Evolutionary conservation across 2,888 invertebrate genomes (phyloP), one percentile per base, ranked within the genome.

Genomic region (Drosophila barbarae): DNA sequence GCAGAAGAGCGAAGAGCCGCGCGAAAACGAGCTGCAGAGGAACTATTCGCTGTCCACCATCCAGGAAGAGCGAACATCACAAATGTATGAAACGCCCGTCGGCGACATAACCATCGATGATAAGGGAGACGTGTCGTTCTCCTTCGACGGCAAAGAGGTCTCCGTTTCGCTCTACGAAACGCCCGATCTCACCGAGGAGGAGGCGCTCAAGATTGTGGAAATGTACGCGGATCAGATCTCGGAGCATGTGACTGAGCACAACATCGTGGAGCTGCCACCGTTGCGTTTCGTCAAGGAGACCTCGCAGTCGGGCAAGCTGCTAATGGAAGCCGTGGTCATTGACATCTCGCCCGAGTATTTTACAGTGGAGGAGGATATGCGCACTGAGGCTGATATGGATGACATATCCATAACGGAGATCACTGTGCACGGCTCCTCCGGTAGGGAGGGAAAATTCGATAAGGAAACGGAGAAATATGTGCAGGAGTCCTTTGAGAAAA

Each of bases 201-300:
- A 97, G 90, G 97, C 96, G 0, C 90, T 96, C 34, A 95, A 96
- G 90, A 96, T 97, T 79, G 94, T 96, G 0, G 96, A 97, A 91
- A 96, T 97, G 96, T 97, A 96, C 85, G 97, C 97, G 0, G 96
- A 97, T 87, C 96, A 97, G 89, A 91, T 96, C 60, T 96, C 96
- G 1, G 96, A 97, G 90, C 95, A 96, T 86, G 94, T 96, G 52
- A 90, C 92, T 86, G 96, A 95, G 88, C 95, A 96, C 77, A 96
- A 95, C 87, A 92, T 96, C 3, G 94, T 96, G 2, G 96, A 96
- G 87, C 89, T 97, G 18, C 97, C 97, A 26, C 96, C 96, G 3
- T 90, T 97, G 78, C 91, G 96, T 69, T 97, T 97, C 88, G 93
- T 95, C 0, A 96, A 96, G 88, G 96, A 97, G 90, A 95, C 96